Conservation (phyloP, 1,140 invertebrate genomes). For the Liolophura sinensis region DNA sequence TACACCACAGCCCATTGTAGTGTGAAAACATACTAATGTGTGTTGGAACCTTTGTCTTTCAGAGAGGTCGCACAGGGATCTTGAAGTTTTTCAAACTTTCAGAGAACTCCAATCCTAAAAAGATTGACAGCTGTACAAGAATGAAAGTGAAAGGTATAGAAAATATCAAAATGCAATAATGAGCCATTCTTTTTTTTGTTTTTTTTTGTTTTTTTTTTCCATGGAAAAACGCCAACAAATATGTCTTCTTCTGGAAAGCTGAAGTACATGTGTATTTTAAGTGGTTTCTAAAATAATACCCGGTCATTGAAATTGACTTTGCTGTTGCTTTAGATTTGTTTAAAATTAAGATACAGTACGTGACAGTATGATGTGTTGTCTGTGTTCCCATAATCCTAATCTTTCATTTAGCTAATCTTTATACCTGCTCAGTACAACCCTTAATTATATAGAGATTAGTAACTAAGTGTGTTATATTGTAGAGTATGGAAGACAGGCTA, state of each 20-base stretch:
- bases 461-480: conserved; percentile 19
- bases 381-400: background rate
- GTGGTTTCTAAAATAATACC: no score
- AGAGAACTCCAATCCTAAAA: conserved; percentile 65
- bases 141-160: conserved; percentile 65
- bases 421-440: background rate
- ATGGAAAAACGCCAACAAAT: no score
- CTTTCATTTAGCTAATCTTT: no score
- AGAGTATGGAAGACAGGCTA: conserved; percentile 79
- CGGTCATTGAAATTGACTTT: no score
- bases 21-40: background rate
- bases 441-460: background rate
- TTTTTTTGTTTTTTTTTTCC: no score
- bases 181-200: no score
- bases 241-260: no score
- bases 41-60: conserved; percentile 1
- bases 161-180: background rate
- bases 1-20: background rate
- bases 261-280: no score
- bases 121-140: conserved; percentile 74
- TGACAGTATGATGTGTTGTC: no score
- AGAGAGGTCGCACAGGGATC: conserved; percentile 55
- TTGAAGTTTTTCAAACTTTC: conserved; percentile 52
- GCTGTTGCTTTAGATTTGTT: no score
- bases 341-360: no score